Evolutionary conservation across 2,797 vertebrate species (phyloP).

Genomic region (Sebastes iracundus): DNA sequence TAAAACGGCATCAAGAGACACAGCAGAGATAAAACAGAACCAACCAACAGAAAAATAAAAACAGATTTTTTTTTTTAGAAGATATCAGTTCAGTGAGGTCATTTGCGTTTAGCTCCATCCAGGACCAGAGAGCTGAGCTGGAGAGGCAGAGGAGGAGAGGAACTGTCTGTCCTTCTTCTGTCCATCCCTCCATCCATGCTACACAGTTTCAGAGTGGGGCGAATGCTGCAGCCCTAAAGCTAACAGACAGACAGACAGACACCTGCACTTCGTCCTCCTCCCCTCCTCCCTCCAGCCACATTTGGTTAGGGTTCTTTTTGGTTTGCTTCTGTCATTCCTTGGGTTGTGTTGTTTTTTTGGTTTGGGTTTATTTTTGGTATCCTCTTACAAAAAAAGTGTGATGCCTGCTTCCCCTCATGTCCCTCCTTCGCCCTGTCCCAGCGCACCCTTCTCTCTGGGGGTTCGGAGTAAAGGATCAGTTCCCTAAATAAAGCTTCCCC

Average conservation of each 20-base stretch:
- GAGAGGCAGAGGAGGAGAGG: slow-evolving; percentile 67
- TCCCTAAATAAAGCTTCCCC: slow-evolving; percentile 74
- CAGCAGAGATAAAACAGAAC: slow-evolving; percentile 79
- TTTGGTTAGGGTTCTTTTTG: slow-evolving; percentile 85
- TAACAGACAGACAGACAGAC: slow-evolving; percentile 55
- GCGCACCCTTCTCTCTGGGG: slow-evolving; percentile 43
- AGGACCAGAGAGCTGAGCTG: slow-evolving; percentile 82
- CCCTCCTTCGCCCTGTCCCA: slow-evolving; percentile 65
- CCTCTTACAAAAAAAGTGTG: slow-evolving; percentile 79
- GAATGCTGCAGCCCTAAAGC: slow-evolving; percentile 57
- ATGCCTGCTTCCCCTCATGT: slow-evolving; percentile 49
- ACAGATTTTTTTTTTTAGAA: slow-evolving; percentile 74
- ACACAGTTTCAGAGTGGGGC: slow-evolving; percentile 60
- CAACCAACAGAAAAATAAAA: slow-evolving; percentile 79
- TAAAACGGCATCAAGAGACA: slow-evolving; percentile 83
- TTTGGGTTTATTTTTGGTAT: slow-evolving; percentile 82
- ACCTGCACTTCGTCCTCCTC: slow-evolving; percentile 57
- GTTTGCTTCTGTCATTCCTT: slow-evolving; percentile 84
- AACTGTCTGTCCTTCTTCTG: slow-evolving; percentile 36
- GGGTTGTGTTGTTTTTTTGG: slow-evolving; percentile 65
- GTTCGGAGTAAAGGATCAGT: slow-evolving; percentile 66
- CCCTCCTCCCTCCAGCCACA: slow-evolving; percentile 79
- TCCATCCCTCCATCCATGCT: slow-evolving; percentile 62
- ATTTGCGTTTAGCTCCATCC: slow-evolving; percentile 85
- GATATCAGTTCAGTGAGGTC: slow-evolving; percentile 87